Base-by-base conservation (phyloP, 2,888 invertebrate species). In the Harmothoe impar region DNA sequence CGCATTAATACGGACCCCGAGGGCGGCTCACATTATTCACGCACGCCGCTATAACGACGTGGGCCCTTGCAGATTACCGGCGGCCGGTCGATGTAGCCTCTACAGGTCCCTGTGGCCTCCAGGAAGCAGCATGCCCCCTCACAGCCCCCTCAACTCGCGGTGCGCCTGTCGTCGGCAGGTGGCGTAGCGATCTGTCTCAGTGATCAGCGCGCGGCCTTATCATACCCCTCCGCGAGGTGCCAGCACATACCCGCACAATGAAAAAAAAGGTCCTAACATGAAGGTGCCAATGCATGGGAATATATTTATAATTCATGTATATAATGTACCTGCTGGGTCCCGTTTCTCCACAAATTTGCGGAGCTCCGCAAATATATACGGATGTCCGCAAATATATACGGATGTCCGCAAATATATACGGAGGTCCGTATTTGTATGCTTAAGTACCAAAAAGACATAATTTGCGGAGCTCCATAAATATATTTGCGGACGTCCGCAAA, bases 111-210 rank as follows among this genome's bases (percentile, higher is more conserved):
- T 62, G 15, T 43, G 43, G 43, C 43, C 10, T 3, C 62, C 62
- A n/a, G 62, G 62, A 62, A 62, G 23, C 62, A 62, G 62, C 15
- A 3, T n/a, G n/a, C 20, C 62, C 62, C 62, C 62, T n/a, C 15
- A 15, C 20, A 5, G 15, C 62, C 62, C 62, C 62, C 20, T 20
- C 62, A 5, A n/a, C 62, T 10, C 43, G 5, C 3, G 5, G 3
- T 15, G 1, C 7, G 81, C 81, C 43, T 81, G 81, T 81, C 81
- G 33, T 35, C 81, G 43, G 35, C 15, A 81, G 81, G 81, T 81
- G 81, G 43, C 35, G 81, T 43, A 15, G 33, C 43, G 81, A 81
- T 81, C 81, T 81, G 81, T 81, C 81, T 81, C 35, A 81, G 35
- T 81, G 33, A 33, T 81, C 81, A 33, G 43, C 81, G 43, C 43